Base-by-base conservation (phyloP, 2,888 invertebrate species). In the Pediacus dermestoides region DNA sequence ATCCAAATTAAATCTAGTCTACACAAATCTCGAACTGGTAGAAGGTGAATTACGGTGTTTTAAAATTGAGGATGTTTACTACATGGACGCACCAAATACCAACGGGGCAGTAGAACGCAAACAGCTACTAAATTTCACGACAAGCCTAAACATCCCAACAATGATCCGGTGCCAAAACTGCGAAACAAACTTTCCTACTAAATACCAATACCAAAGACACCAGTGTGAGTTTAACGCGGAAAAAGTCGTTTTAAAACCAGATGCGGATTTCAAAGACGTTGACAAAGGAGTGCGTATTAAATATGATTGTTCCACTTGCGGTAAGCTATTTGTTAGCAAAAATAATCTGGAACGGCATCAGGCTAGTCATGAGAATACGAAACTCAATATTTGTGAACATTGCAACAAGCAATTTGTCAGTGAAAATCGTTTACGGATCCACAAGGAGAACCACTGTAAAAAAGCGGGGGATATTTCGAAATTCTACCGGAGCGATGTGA, bases 391-490 rank as follows among this genome's bases (percentile, higher is more conserved):
- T 14, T 70, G 70, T 42, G 68, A 69, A 41, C 63, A 66, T 38
- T 70, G 70, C 41, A 66, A 63, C 30, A 70, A 70, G 46, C 65
- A 66, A 27, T 70, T 70, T 47, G 68, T 70, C 4, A 68, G 66
- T 39, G 68, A 68, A 48, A 70, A 69, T 42, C 59, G 70, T 7
- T 53, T 70, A 28, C 55, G 67, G 12, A 69, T 69, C 9, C 70
- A 70, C 39, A 68, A 68, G 45, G 70, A 70, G 46, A 70, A 69
- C 43, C 70, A 70, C 39, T 70, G 70, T 42, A 70, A 70, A 39
- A 69, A 68, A 50, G 65, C 67, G 0, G 67, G 67, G 4, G 68
- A 68, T 44, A 63, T 68, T 40, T 66, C 64, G 1, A 69, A 69
- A 46, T 70, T 70, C 53, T 70, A 70, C 49, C 57, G 68, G 18